phyloP scores from a whole-genome alignment of 2,888 invertebrate genomes.

The Hecatera dysodea region DNA sequence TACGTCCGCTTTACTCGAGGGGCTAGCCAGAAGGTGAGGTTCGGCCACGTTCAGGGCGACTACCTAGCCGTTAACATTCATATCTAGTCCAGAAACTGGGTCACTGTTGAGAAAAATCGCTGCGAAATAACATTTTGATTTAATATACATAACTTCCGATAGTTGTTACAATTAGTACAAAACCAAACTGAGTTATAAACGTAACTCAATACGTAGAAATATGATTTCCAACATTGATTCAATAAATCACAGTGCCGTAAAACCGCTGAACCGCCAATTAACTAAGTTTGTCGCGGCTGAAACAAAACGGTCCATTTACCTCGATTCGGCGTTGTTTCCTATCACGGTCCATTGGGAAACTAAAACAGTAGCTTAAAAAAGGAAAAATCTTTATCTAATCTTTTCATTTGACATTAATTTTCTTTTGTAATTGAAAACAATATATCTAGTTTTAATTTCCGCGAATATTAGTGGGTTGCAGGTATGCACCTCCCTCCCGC shows the following conservation, averaged over 20 bases:
- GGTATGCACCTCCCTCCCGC: no score
- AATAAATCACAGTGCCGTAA: slow-evolving; percentile 28
- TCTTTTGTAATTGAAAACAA: no score
- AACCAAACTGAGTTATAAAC: slow-evolving; percentile 15
- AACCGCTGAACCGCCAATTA: slow-evolving; percentile 51
- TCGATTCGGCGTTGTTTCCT: slow-evolving; percentile 14
- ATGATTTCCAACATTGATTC: slow-evolving; percentile 34
- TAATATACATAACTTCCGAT: background rate
- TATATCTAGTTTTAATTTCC: no score
- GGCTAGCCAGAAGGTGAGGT: no score
- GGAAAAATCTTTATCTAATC: slow-evolving; percentile 51
- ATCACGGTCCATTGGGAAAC: slow-evolving; percentile 26
- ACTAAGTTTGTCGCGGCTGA: slow-evolving; percentile 39
- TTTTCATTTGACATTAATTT: slow-evolving; percentile 55
- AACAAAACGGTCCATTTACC: slow-evolving; percentile 22
- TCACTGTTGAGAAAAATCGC: background rate
- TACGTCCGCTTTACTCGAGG: no score
- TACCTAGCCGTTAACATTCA: no score
- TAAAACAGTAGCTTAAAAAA: slow-evolving; percentile 36
- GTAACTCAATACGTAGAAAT: slow-evolving; percentile 23
- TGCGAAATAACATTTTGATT: background rate
- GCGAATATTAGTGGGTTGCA: no score
- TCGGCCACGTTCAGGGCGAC: no score
- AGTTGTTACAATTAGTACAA: background rate
- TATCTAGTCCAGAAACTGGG: no score